A percentile compares a stretch with the other conserved stretches of the same genome.
Evolutionary conservation across 2,797 vertebrate genomes (phyloP).

Genomic region (Eulemur albifrons): DNA sequence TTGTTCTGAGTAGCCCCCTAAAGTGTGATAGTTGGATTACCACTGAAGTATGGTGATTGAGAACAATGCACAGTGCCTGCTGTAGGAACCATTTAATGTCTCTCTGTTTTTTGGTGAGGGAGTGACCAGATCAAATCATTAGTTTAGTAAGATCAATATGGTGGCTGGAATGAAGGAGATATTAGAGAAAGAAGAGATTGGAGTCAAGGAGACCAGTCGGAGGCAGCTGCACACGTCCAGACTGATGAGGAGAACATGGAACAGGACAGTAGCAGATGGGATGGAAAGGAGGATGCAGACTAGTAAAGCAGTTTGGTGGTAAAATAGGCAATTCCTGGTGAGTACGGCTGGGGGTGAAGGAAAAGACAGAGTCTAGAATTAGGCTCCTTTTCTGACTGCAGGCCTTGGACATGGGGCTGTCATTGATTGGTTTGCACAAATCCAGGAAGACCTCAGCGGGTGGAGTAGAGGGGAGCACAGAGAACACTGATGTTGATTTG

Average conservation of each 20-base stretch:
- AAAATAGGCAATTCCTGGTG: neutral
- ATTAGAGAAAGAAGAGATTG: neutral
- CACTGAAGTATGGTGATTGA: neutral
- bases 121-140: neutral
- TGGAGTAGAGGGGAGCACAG: neutral
- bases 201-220: neutral
- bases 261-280: neutral
- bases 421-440: neutral
- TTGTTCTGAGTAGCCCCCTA: neutral
- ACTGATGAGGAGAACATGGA: neutral
- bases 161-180: neutral
- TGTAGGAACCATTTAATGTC: neutral
- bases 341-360: neutral
- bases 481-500: neutral
- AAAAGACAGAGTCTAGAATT: neutral
- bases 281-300: neutral
- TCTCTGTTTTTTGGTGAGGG: neutral
- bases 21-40: neutral
- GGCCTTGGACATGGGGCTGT: neutral
- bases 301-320: neutral
- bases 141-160: neutral
- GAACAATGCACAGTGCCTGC: neutral
- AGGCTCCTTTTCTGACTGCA: neutral
- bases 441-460: neutral
- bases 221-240: neutral